Evolutionary conservation across 2,113 vertebrate species (phyloP).

Genomic region (Hemiprocne comata): DNA sequence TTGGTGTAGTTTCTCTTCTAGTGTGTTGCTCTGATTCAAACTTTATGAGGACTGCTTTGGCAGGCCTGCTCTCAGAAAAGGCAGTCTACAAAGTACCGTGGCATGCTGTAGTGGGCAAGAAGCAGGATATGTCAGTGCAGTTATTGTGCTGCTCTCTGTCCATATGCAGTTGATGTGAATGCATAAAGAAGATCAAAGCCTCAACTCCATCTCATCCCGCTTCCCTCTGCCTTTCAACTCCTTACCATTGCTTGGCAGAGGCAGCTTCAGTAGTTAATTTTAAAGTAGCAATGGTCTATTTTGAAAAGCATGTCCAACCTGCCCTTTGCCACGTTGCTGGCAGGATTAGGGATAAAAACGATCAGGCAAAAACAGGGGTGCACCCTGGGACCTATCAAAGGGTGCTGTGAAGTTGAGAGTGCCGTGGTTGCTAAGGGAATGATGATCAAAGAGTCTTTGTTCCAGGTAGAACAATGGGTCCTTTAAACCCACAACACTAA

Average conservation of each 20-base stretch:
- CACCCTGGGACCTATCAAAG: background rate
- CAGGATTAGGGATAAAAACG: background rate
- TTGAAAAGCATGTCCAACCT: background rate
- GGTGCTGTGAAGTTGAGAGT: background rate
- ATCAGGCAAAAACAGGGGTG: background rate
- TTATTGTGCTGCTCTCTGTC: background rate
- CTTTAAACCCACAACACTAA: background rate
- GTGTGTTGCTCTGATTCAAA: background rate
- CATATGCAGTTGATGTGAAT: background rate
- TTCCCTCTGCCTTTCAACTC: background rate
- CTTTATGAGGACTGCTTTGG: background rate
- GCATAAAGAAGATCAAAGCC: slow-evolving; percentile 8
- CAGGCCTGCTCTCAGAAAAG: background rate
- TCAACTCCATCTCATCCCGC: background rate
- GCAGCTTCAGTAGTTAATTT: slow-evolving; percentile 13
- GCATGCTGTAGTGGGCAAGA: background rate
- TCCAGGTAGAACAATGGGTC: background rate
- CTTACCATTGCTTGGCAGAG: background rate
- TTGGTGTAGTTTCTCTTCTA: background rate
- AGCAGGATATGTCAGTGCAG: background rate
- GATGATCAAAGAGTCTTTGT: background rate
- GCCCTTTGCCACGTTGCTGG: background rate
- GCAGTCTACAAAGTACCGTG: background rate
- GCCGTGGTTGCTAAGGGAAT: slow-evolving; percentile 7
- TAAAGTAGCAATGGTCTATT: background rate